Evolutionary conservation across 1,140 invertebrate species (phyloP).

Genomic region (Drosophila malerkotliana): DNA sequence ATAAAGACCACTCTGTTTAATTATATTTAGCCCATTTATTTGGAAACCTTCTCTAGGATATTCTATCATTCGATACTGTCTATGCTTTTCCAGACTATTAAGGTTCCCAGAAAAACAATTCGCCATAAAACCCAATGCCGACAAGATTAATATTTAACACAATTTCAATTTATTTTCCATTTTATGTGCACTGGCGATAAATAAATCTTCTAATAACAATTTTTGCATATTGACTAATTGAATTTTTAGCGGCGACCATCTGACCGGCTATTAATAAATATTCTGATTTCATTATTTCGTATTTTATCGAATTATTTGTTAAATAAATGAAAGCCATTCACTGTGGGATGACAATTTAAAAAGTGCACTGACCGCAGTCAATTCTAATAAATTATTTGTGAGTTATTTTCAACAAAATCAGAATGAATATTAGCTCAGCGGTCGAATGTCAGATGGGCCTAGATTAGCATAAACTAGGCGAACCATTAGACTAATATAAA

Average conservation of each 20-base stretch:
- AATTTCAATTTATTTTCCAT: slow-evolving; percentile 48
- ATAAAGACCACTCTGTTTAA: too few species aligned
- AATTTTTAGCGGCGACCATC: slow-evolving; percentile 31
- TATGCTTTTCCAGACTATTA: background rate
- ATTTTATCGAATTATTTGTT: slow-evolving; percentile 5
- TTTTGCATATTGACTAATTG: slow-evolving; percentile 50
- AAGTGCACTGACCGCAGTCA: slow-evolving; percentile 33
- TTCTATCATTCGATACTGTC: background rate
- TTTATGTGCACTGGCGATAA: slow-evolving; percentile 26
- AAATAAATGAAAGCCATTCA: background rate
- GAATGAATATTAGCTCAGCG: slow-evolving; percentile 66
- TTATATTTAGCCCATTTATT: too few species aligned
- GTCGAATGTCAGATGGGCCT: slow-evolving; percentile 10
- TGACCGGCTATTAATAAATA: slow-evolving; percentile 60
- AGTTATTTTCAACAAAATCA: slow-evolving; percentile 69
- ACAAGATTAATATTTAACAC: slow-evolving; percentile 35
- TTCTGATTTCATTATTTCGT: slow-evolving; percentile 71
- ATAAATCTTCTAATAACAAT: slow-evolving; percentile 60
- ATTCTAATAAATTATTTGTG: slow-evolving; percentile 19
- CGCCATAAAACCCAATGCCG: background rate
- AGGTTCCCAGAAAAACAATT: background rate
- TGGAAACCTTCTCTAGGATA: background rate
- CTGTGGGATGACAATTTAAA: slow-evolving; percentile 28
- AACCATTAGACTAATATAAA: slow-evolving; percentile 49
- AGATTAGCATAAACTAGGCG: slow-evolving; percentile 28